phyloP scores from a whole-genome alignment of 2,888 invertebrate species.

The Amblyteles armatorius region DNA sequence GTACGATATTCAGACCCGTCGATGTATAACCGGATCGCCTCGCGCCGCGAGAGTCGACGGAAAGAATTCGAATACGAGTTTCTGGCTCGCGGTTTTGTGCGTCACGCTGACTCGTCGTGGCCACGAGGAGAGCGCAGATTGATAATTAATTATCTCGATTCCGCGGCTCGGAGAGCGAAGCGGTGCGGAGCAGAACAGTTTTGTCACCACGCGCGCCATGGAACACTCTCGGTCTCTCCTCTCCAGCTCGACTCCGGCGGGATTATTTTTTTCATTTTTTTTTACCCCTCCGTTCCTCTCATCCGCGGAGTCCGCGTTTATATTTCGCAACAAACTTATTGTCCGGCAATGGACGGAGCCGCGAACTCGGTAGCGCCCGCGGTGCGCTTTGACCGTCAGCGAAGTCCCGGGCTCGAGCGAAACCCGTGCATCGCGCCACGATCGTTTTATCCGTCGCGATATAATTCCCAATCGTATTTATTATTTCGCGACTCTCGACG shows the following conservation, averaged over 20 bases:
- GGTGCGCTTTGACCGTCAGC: constrained; percentile 64
- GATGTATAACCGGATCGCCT: constrained; percentile 4
- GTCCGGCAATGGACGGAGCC: constrained; percentile 45
- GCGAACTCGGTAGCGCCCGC: constrained; percentile 44
- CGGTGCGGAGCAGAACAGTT: constrained; percentile 56
- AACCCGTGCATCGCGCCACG: constrained; percentile 36
- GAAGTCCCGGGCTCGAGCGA: constrained; percentile 39
- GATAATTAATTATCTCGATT: constrained; percentile 76
- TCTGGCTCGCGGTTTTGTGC: constrained; percentile 57
- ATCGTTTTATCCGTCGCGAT: constrained; percentile 34
- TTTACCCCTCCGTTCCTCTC: not conserved
- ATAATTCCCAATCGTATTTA: constrained; percentile 57
- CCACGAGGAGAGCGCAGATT: constrained; percentile 70
- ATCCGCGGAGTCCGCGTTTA: not conserved
- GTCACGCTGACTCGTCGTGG: constrained; percentile 64
- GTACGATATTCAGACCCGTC: not conserved
- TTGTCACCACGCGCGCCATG: constrained; percentile 61
- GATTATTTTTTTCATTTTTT: not conserved
- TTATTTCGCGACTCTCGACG: constrained; percentile 47
- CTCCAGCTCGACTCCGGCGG: not conserved
- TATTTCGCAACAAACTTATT: constrained; percentile 65
- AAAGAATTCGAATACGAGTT: constrained; percentile 42
- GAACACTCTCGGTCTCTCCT: constrained; percentile 32
- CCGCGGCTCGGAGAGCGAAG: constrained; percentile 46
- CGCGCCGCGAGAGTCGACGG: not conserved